Percentiles rank a stretch among this genome's conserved stretches.
Evolutionary conservation across 2,888 invertebrate species (phyloP).

Genomic region (Kuschelorhynchus macadamiae): DNA sequence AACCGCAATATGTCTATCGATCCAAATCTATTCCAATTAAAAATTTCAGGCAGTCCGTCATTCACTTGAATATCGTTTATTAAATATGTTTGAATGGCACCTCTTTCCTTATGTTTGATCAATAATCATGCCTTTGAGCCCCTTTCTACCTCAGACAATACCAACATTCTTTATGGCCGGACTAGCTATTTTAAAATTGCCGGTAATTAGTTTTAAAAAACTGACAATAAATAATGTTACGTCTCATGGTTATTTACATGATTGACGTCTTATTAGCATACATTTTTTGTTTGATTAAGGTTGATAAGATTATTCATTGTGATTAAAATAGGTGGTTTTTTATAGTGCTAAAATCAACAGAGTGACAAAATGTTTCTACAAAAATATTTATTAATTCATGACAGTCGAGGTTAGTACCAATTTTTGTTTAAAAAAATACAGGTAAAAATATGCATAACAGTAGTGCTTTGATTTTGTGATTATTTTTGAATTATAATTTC

Average conservation of each 20-base stretch:
- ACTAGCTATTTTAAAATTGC: too few relatives aligned
- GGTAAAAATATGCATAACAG: too few relatives aligned
- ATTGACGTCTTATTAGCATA: too few relatives aligned
- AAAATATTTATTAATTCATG: slow-evolving; percentile 55
- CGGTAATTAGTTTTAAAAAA: too few relatives aligned
- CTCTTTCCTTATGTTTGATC: slow-evolving; percentile 50
- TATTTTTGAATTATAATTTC: too few relatives aligned
- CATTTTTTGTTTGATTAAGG: too few relatives aligned
- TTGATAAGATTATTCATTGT: too few relatives aligned
- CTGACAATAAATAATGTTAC: too few relatives aligned
- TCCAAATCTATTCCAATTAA: neutral
- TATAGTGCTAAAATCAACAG: too few relatives aligned
- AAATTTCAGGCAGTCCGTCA: slow-evolving; percentile 2
- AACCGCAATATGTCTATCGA: slow-evolving; percentile 37
- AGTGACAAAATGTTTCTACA: slow-evolving; percentile 51
- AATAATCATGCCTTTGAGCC: slow-evolving; percentile 25
- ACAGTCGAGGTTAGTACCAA: slow-evolving; percentile 53
- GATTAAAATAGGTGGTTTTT: too few relatives aligned
- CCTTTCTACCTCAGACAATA: slow-evolving; percentile 23
- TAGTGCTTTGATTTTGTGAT: too few relatives aligned
- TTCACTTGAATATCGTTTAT: slow-evolving; percentile 27
- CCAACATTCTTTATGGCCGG: neutral
- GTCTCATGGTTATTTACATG: too few relatives aligned
- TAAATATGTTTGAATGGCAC: slow-evolving; percentile 28
- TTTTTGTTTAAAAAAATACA: neutral